These are phyloP conservation scores for Margaritifera margaritifera DNA, from an alignment of 2,888 invertebrate species.

Conservation along the genomic window DNA sequence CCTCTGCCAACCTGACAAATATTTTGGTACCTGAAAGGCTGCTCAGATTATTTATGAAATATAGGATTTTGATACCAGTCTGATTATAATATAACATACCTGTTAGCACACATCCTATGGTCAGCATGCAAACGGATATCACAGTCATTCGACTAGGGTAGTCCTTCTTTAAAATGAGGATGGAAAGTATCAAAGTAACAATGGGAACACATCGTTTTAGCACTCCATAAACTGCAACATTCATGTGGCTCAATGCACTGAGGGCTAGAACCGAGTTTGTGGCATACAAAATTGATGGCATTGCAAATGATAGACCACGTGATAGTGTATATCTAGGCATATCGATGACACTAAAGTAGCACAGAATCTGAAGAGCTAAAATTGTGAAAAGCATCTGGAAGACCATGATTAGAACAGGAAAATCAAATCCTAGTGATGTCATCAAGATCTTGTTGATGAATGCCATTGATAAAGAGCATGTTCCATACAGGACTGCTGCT, in stretches of 20 bases:
- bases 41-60: too few species aligned
- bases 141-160: conserved; percentile 63
- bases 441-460: conserved; percentile 73
- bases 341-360: conserved; percentile 57
- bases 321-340: conserved; percentile 72
- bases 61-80: background rate
- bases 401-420: conserved; percentile 75
- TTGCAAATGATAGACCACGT: conserved; percentile 71
- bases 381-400: conserved; percentile 74
- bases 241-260: conserved; percentile 75
- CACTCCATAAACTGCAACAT: conserved; percentile 76
- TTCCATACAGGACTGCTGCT: conserved; percentile 72
- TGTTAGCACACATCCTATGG: conserved; percentile 73
- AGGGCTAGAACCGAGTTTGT: conserved; percentile 74
- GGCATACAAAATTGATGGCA: conserved; percentile 74
- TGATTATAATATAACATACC: conserved; percentile 56
- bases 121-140: conserved; percentile 69
- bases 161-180: conserved; percentile 70
- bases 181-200: conserved; percentile 71
- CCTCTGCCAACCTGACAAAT: too few species aligned
- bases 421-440: conserved; percentile 73
- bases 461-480: conserved; percentile 72
- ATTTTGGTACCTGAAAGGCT: too few species aligned
- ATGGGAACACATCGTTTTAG: conserved; percentile 75
- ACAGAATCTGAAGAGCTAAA: conserved; percentile 68